Evolutionary conservation across 1,140 invertebrate species (phyloP).

Genomic region (Geopemphigus sp.): DNA sequence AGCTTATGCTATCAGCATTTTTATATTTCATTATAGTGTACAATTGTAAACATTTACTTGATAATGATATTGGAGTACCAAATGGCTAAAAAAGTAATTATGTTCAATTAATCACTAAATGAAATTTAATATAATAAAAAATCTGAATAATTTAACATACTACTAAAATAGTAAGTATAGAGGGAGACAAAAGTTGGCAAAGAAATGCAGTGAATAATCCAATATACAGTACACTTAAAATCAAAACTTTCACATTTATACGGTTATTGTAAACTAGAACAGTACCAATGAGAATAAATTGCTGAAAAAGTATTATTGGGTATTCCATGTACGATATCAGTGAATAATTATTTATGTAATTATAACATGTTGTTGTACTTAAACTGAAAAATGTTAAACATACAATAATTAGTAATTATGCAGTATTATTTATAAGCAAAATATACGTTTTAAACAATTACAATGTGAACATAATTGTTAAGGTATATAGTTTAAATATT

Average conservation of each 20-base stretch:
- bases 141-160: constrained; percentile 58
- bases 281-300: constrained; percentile 66
- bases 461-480: too few species aligned
- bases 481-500: too few species aligned
- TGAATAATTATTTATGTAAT: constrained; percentile 67
- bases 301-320: constrained; percentile 67
- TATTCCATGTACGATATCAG: constrained; percentile 71
- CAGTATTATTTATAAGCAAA: too few species aligned
- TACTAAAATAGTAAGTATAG: constrained; percentile 61
- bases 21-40: constrained; percentile 62
- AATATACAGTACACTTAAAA: constrained; percentile 59
- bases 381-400: constrained; percentile 61
- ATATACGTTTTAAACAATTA: too few species aligned
- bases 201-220: constrained; percentile 58
- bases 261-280: constrained; percentile 63
- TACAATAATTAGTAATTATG: background rate
- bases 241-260: constrained; percentile 56
- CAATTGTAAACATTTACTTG: constrained; percentile 68
- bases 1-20: constrained; percentile 66
- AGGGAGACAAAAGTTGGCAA: constrained; percentile 60
- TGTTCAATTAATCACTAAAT: background rate
- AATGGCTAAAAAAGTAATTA: constrained; percentile 59
- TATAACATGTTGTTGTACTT: constrained; percentile 68
- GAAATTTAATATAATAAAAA: background rate
- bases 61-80: constrained; percentile 68